Base-by-base conservation (phyloP, 2,888 invertebrate genomes). In the Trissolcus japonicus region DNA sequence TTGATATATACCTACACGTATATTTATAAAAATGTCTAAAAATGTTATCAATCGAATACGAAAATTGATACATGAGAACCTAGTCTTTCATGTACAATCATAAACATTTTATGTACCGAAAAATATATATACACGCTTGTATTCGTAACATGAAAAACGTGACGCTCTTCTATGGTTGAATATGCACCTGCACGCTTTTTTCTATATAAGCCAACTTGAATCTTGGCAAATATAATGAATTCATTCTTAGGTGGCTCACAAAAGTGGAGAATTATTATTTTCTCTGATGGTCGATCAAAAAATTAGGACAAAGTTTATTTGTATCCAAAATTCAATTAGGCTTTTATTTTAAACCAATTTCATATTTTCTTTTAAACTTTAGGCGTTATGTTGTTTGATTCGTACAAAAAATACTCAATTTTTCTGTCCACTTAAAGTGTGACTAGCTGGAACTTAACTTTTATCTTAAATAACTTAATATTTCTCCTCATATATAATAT, bases 381-480 rank as follows among this genome's bases (percentile, higher is more conserved):
- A n/a, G n/a, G 46, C 46, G 46, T 46, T 16, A 14, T 46, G 14
- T 16, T 14, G 1, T 16, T 46, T 14, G 14, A 46, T 14, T 46
- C 46, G 46, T 16, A 16, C 16, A 16, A 46, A 46, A 46, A 46
- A 46, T 46, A 46, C 46, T 46, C 6, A 21, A 7, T 46, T 16
- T 16, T 54, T 51, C 29, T 25, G 83, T 84, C 82, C 84, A 84
- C 82, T 61, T 83, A 83, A 80, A 67, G 81, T 84, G 84, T 87
- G 87, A 87, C 87, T 87, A 87, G 87, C 83, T 84, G 84, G 84
- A 86, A 84, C 82, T 79, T 84, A 85, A 82, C 75, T 82, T 81
- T 17, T 46, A 48, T 54, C 25, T 80, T 83, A 85, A 85, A 87
- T 86, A 86, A 86, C 81, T 85, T 86, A 85, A 85, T 80, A 83